Evolutionary conservation across 2,113 vertebrate genomes (phyloP), one percentile per base, ranked within the genome.

Genomic region (Dendropsophus ebraccatus): DNA sequence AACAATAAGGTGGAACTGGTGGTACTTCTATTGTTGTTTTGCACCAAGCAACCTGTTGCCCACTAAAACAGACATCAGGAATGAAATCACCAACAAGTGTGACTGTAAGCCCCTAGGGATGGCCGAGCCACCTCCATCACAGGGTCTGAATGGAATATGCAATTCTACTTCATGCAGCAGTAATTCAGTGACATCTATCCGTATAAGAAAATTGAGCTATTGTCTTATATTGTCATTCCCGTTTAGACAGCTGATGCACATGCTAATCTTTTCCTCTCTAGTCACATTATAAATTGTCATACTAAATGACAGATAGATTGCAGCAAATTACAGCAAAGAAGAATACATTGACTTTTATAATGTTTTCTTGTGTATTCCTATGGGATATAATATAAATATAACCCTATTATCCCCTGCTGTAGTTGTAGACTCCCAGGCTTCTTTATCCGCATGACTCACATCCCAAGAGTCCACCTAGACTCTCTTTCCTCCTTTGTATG

Each of bases 31-130:
- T 67, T 70, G 19, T 23, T 12, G 32, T 70, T 32, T 30, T 32
- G 35, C 72, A 74, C 72, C 37, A 47, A 47, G 41, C 41, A 28
- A 77, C 47, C 47, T 77, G 47, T 77, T 77, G 47, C 74, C 47
- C 10, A 11, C 35, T 23, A 23, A 23, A 10, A 70, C 21, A 54
- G 32, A 70, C 12, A 35, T 19, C 45, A 79, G 19, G 52, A 69
- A 37, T 83, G 13, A 70, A 69, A 35, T 37, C 30, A 11, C 49
- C 81, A 82, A 72, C 81, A 83, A 54, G 81, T 73, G 67, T 73
- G 35, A 73, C 21, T 4, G 14, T 32, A 8, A 6, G n/a, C 72
- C 81, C 81, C 81, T 45, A 19, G 67, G 58, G 81, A 62, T 28
- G 41, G 23, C 19, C 13, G 13, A 70, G 60, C 19, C 47, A n/a